Conservation (phyloP, 2,888 invertebrate species). For the Epistrophella euchroma region DNA sequence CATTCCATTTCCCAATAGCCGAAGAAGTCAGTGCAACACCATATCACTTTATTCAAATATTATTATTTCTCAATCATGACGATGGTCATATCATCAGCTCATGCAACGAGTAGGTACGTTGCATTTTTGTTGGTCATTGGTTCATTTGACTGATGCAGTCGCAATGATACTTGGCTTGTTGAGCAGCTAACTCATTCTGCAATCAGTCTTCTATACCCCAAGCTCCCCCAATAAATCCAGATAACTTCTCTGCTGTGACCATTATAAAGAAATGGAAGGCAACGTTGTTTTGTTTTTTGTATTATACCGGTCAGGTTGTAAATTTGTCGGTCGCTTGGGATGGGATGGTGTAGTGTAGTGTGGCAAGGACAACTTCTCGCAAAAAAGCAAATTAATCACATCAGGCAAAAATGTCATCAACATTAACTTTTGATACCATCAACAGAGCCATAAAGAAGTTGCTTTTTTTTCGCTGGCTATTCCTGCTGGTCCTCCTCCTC, state of each 20-base stretch:
- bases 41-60: not conserved
- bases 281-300: constrained; percentile 6
- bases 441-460: constrained; percentile 75
- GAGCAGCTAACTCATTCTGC: constrained; percentile 66
- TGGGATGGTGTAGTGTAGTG: constrained; percentile 22
- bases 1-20: not conserved
- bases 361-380: constrained; percentile 69
- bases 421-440: constrained; percentile 76
- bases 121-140: constrained; percentile 52
- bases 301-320: constrained; percentile 27
- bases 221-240: constrained; percentile 3
- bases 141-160: constrained; percentile 31
- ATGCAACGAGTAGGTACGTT: not conserved
- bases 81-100: constrained; percentile 8
- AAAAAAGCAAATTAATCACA: constrained; percentile 75
- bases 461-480: constrained; percentile 46
- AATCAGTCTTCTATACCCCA: constrained; percentile 40
- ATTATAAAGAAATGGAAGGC: constrained; percentile 8
- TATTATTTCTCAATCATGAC: constrained; percentile 20
- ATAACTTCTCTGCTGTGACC: constrained; percentile 12
- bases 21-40: not conserved
- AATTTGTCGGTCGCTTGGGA: constrained; percentile 22
- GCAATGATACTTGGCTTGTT: constrained; percentile 49
- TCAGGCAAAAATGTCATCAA: constrained; percentile 76
- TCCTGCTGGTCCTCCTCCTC: constrained; percentile 19